Conservation (phyloP, 2,113 vertebrate genomes). For the Oncorhynchus mykiss region DNA sequence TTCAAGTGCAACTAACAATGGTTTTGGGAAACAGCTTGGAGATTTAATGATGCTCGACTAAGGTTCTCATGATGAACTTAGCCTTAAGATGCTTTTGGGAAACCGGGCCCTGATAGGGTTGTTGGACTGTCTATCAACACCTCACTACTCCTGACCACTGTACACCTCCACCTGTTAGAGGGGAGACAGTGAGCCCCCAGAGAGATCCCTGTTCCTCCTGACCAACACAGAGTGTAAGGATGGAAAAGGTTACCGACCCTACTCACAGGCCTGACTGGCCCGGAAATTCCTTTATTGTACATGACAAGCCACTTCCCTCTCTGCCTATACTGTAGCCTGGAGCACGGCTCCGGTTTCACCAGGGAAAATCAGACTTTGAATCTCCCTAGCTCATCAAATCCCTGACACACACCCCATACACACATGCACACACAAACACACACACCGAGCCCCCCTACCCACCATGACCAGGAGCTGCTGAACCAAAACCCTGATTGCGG, state of each 20-base stretch:
- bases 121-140: too few relatives aligned
- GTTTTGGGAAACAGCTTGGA: too few relatives aligned
- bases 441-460: not conserved
- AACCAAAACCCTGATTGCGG: slow-evolving; percentile 21
- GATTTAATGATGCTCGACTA: too few relatives aligned
- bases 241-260: slow-evolving; percentile 47
- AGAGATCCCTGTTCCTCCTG: not conserved
- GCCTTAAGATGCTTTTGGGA: too few relatives aligned
- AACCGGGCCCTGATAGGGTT: too few relatives aligned
- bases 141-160: too few relatives aligned
- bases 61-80: too few relatives aligned
- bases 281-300: slow-evolving; percentile 67
- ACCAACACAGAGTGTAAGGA: slow-evolving; percentile 48
- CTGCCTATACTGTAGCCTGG: slow-evolving; percentile 40
- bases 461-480: not conserved
- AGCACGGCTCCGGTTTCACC: slow-evolving; percentile 58
- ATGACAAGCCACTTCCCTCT: slow-evolving; percentile 43
- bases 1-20: too few relatives aligned
- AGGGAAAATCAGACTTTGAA: slow-evolving; percentile 40
- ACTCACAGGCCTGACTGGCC: slow-evolving; percentile 42
- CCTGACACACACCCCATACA: not conserved
- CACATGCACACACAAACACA: too few relatives aligned
- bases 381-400: not conserved
- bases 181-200: too few relatives aligned
- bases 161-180: too few relatives aligned